These are phyloP conservation scores for Penaeus monodon DNA, from an alignment of 2,888 invertebrate genomes.

Conservation along the genomic window DNA sequence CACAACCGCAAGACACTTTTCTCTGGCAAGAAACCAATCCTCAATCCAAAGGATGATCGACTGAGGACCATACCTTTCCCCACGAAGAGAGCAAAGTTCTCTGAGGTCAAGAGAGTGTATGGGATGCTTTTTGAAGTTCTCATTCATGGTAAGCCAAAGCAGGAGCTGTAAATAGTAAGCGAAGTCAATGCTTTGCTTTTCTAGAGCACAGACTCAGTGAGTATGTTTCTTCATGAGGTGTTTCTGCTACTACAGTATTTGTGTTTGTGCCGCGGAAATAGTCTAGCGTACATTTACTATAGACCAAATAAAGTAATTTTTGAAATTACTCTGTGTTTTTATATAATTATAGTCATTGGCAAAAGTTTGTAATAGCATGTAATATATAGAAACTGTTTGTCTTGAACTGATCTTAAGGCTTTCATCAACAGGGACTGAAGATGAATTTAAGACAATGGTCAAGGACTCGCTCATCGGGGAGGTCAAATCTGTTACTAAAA, in stretches of 20 bases:
- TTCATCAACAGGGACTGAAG: slow-evolving; percentile 36
- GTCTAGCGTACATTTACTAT: no score
- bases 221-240: no score
- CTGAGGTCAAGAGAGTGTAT: slow-evolving; percentile 83
- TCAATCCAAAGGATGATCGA: slow-evolving; percentile 77
- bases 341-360: no score
- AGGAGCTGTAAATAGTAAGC: no score
- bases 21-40: slow-evolving; percentile 79
- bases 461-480: slow-evolving; percentile 5
- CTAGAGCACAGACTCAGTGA: no score
- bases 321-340: no score
- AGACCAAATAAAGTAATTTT: no score
- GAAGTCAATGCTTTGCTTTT: no score
- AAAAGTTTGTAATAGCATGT: no score
- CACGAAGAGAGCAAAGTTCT: slow-evolving; percentile 84
- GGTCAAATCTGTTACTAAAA: slow-evolving; percentile 3
- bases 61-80: slow-evolving; percentile 84
- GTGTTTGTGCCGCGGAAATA: no score
- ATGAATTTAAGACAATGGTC: slow-evolving; percentile 45
- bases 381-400: no score
- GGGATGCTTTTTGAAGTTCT: slow-evolving; percentile 77
- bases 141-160: slow-evolving; percentile 76
- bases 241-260: no score
- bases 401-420: background rate
- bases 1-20: slow-evolving; percentile 82